Conservation (phyloP, 2,113 vertebrate species). For the Chionodraco myersi region DNA sequence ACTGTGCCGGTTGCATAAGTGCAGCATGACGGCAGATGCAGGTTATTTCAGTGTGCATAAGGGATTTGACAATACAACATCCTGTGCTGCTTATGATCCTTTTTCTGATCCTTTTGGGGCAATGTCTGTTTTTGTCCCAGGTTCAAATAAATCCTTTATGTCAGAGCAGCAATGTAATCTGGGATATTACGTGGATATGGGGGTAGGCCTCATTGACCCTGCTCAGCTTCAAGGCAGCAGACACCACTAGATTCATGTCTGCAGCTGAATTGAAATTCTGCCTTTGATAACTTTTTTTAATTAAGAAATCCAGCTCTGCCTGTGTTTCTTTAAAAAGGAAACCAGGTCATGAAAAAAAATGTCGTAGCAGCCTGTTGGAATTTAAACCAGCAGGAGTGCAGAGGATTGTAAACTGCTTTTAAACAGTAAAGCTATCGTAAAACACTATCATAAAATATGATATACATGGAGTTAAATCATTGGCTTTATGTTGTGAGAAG, state of each 20-base stretch:
- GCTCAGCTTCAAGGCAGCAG: not conserved
- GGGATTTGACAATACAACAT: conserved; percentile 39
- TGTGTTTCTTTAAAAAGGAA: conserved; percentile 6
- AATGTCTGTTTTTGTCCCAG: conserved; percentile 35
- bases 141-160: conserved; percentile 43
- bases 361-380: not conserved
- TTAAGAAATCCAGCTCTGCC: not conserved
- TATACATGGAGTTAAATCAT: too few relatives aligned
- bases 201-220: conserved; percentile 28
- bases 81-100: not conserved
- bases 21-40: conserved; percentile 51
- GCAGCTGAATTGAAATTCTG: not conserved
- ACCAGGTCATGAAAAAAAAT: conserved; percentile 10
- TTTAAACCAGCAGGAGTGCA: not conserved
- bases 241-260: not conserved
- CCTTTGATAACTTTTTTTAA: not conserved
- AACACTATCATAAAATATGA: too few relatives aligned
- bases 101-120: conserved; percentile 26
- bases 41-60: conserved; percentile 43
- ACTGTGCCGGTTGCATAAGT: conserved; percentile 72
- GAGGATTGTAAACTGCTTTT: not conserved
- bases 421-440: not conserved
- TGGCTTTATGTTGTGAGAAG: too few relatives aligned
- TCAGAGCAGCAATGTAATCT: conserved; percentile 10
- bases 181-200: not conserved